Percentiles rank a stretch among this genome's conserved stretches.
These are phyloP conservation scores for Cyclophora albipunctata DNA, from an alignment of 2,888 invertebrate species.

Conservation along the genomic window DNA sequence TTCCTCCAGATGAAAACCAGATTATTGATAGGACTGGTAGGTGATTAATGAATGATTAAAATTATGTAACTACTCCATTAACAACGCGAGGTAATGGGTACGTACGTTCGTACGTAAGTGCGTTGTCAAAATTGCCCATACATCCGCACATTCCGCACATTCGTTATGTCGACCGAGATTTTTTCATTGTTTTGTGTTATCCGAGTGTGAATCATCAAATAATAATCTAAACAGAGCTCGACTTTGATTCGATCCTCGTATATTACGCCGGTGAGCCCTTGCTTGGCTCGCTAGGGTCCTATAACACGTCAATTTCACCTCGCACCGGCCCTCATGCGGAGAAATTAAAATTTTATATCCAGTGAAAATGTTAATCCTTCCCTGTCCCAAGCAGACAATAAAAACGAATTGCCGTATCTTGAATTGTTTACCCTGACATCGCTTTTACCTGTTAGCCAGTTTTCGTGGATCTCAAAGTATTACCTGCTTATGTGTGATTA, in stretches of 20 bases:
- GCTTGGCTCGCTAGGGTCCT: conserved; percentile 43
- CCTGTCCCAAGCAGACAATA: conserved; percentile 55
- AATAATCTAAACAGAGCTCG: conserved; percentile 11
- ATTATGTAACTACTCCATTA: too few species aligned
- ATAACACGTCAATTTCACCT: conserved; percentile 61
- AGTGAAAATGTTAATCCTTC: conserved; percentile 66
- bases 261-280: conserved; percentile 14
- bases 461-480: conserved; percentile 12
- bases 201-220: conserved; percentile 5
- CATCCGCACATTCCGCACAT: too few species aligned
- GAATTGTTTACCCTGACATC: conserved; percentile 47
- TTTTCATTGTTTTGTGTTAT: not conserved
- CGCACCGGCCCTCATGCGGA: conserved; percentile 46
- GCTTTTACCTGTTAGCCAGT: conserved; percentile 18
- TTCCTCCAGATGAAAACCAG: too few species aligned
- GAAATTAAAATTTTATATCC: conserved; percentile 68
- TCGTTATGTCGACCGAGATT: too few species aligned
- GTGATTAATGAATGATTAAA: too few species aligned
- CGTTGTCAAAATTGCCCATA: too few species aligned
- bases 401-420: conserved; percentile 63
- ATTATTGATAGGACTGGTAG: too few species aligned
- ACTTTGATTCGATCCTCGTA: conserved; percentile 27
- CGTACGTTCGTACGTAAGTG: too few species aligned
- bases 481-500: conserved; percentile 14
- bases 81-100: too few species aligned